Evolutionary conservation across 2,113 vertebrate species (phyloP).

Genomic region (Hippoglossus stenolepis): DNA sequence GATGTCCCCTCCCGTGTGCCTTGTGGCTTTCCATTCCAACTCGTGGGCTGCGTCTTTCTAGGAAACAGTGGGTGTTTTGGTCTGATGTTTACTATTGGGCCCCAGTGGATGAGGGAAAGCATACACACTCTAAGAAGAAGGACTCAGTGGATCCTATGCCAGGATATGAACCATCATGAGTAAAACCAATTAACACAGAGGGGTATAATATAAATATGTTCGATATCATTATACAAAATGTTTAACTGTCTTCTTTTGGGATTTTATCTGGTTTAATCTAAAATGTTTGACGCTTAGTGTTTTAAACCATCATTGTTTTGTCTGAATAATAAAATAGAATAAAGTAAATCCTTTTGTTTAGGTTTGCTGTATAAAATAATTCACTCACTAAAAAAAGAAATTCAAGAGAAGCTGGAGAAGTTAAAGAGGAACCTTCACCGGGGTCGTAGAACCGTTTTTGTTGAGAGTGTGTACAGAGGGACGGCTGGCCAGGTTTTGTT

Average conservation of each 20-base stretch:
- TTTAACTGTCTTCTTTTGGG: not conserved
- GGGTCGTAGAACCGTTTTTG: conserved; percentile 21
- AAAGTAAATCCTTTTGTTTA: not conserved
- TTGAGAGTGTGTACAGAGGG: conserved; percentile 50
- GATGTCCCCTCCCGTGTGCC: conserved; percentile 71
- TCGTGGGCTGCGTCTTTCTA: conserved; percentile 68
- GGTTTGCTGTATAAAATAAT: not conserved
- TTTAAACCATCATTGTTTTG: not conserved
- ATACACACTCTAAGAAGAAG: conserved; percentile 21
- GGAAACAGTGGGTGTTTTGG: conserved; percentile 75
- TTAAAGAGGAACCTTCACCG: not conserved
- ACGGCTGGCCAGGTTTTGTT: conserved; percentile 75
- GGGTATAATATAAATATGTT: not conserved
- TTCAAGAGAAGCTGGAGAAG: not conserved
- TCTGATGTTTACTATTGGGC: conserved; percentile 68
- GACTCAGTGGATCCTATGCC: not conserved
- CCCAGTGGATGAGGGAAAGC: conserved; percentile 37
- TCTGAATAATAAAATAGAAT: not conserved
- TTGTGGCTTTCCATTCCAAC: conserved; percentile 72
- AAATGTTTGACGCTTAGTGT: no score
- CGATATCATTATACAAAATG: not conserved
- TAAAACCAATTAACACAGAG: not conserved
- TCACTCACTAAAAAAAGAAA: not conserved
- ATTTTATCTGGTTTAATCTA: not conserved
- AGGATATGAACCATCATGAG: not conserved